Evolutionary conservation across 2,888 invertebrate genomes (phyloP), one percentile per base, ranked within the genome.

Genomic region (Temnothorax rugatulus): DNA sequence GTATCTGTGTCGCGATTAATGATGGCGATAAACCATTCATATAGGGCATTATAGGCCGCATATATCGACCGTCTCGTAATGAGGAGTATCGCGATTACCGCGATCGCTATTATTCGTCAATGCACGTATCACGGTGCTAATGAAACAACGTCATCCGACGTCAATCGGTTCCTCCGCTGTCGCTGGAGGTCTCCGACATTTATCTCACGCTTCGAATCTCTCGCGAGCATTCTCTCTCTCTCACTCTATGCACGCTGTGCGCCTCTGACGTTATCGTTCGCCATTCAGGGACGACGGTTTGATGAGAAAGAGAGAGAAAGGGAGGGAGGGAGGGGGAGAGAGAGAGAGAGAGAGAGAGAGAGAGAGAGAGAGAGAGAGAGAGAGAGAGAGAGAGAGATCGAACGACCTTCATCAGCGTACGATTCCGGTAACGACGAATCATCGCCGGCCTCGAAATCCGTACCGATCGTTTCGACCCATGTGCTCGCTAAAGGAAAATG

Each of bases 341-440:
- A 54, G 54, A 41, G 18, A 25, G 29, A 13, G 29, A 63, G 15
- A 63, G 18, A 64, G 75, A 87, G 69, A 87, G 75, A 89, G 85
- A 88, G 21, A 54, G 15, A 54, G 54, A 41, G 18, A 25, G 29
- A 13, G 29, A 15, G 21, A 54, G 15, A 54, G 54, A 41, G 18
- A 25, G 29, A 13, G 29, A 63, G 15, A 63, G 18, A 64, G 75
- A 87, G 69, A 87, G 75, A 89, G 85, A 88, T 85, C 75, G 86
- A 73, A 84, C 88, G 92, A 90, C 92, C 93, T 93, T 93, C 91
- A 89, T 89, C 90, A 66, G 91, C 91, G 90, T 92, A 92, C 92
- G 91, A 92, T 93, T 93, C 93, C 92, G 92, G 93, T 91, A 92
- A 91, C 90, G 90, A 91, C 92, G 91, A 93, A 93, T 91, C 91